Evolutionary conservation across 2,113 vertebrate genomes (phyloP).

Genomic region (Austrofundulus limnaeus): DNA sequence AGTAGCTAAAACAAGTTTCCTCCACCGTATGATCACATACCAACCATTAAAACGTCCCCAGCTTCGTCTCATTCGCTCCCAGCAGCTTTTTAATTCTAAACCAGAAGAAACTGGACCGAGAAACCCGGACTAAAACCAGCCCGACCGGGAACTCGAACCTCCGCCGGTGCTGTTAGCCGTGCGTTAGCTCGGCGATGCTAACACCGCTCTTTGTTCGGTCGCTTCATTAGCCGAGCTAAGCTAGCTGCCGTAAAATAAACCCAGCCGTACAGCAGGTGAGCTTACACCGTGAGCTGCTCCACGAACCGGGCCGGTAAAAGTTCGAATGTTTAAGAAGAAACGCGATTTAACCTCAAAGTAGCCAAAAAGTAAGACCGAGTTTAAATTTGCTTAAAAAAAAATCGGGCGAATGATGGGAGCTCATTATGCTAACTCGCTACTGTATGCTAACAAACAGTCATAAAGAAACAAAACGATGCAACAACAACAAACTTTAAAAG

Average conservation of each 20-base stretch:
- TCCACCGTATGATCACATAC: not conserved
- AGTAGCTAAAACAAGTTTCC: no score
- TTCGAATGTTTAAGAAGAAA: not conserved
- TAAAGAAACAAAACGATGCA: slow-evolving; percentile 56
- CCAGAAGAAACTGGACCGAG: not conserved
- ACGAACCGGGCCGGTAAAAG: not conserved
- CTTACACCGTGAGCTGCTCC: not conserved
- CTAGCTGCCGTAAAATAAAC: slow-evolving; percentile 29
- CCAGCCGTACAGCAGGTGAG: slow-evolving; percentile 20
- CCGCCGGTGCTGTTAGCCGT: slow-evolving; percentile 4
- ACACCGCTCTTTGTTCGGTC: slow-evolving; percentile 65
- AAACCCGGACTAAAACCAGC: not conserved
- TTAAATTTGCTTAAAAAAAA: not conserved
- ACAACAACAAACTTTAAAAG: slow-evolving; percentile 50
- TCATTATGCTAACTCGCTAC: slow-evolving; percentile 51
- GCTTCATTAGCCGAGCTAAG: slow-evolving; percentile 37
- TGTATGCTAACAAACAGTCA: slow-evolving; percentile 62
- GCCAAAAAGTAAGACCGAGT: not conserved
- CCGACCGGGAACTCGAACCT: not conserved
- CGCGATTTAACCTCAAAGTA: not conserved
- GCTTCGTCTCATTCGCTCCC: not conserved
- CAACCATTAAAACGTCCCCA: not conserved
- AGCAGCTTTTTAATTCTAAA: not conserved
- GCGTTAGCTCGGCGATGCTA: slow-evolving; percentile 55
- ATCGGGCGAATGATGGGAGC: not conserved